Evolutionary conservation across 1,140 invertebrate species (phyloP), one percentile per base, ranked within the genome.

Genomic region (Lepidurus apus): DNA sequence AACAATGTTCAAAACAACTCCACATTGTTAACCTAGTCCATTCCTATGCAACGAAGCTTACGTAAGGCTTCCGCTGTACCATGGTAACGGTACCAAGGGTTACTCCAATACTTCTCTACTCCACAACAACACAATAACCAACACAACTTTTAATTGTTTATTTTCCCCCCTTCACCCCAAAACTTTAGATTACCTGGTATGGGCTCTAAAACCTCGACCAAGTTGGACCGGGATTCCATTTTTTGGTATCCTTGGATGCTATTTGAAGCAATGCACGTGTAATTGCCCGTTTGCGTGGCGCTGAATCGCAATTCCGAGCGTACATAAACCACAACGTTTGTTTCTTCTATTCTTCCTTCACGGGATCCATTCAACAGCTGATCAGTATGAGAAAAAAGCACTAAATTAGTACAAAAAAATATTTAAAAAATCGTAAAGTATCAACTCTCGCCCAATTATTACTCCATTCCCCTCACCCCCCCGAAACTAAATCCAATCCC

Each of bases 201-300:
- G 6, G 53, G 53, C 8, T 65, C 53, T 65, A 65, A 65, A 65
- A 65, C 53, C 13, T 65, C 53, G 17, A 65, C 53, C 53, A 9
- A 65, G 21, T 21, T 65, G 53, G 53, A 65, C 53, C 53, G 53
- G 53, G 53, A 9, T 65, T 65, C 53, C 53, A 65, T 65, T 17
- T 17, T 65, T 7, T 17, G 17, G 17, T 65, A 21, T 65, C 53
- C 53, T 65, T 65, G 53, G 21, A 65, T 3, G 17, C 17, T 65
- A 21, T 65, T 65, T 13, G 53, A 65, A 65, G 53, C 53, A 65
- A 65, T 21, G 83, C 92, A 93, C 43, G 89, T 90, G 82, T 92
- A 93, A 84, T 91, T 91, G 78, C 92, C 92, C 82, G 88, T 88
- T 83, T 95, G 93, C 75, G 88, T 87, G 65, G 90, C 91, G 77